Evolutionary conservation across 2,888 invertebrate genomes (phyloP).

Genomic region (Uropetala carovei): DNA sequence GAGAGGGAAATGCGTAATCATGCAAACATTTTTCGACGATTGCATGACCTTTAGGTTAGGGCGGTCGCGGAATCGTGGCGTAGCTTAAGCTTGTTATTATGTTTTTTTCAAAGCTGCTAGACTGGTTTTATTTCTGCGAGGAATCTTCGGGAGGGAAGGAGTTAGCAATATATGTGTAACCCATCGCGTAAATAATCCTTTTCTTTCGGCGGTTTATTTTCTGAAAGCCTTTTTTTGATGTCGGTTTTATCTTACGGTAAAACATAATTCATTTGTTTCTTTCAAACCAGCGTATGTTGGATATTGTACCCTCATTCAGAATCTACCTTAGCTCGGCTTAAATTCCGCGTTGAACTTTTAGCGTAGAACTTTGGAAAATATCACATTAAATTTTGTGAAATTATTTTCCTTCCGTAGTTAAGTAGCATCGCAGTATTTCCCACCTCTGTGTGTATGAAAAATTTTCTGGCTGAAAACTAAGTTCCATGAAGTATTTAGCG

Average conservation of each 20-base stretch:
- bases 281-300: neutral
- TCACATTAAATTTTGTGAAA: no score
- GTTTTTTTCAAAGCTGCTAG: neutral
- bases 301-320: no score
- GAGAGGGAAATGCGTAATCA: slow-evolving; percentile 17
- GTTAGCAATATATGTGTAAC: neutral
- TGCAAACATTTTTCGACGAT: slow-evolving; percentile 32
- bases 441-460: no score
- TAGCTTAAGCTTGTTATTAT: neutral
- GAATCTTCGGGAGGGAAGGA: neutral
- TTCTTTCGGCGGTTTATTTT: neutral
- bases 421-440: no score
- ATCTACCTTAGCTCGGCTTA: no score
- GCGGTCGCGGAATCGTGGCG: neutral
- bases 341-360: no score
- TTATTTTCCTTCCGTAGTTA: no score
- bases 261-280: neutral
- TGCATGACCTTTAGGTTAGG: slow-evolving; percentile 10
- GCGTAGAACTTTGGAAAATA: no score
- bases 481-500: no score
- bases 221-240: neutral
- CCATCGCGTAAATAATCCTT: slow-evolving; percentile 19
- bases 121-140: slow-evolving; percentile 11
- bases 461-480: no score
- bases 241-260: neutral